These are phyloP conservation scores for Halichoeres trimaculatus DNA, from an alignment of 2,113 vertebrate genomes.

Conservation along the genomic window DNA sequence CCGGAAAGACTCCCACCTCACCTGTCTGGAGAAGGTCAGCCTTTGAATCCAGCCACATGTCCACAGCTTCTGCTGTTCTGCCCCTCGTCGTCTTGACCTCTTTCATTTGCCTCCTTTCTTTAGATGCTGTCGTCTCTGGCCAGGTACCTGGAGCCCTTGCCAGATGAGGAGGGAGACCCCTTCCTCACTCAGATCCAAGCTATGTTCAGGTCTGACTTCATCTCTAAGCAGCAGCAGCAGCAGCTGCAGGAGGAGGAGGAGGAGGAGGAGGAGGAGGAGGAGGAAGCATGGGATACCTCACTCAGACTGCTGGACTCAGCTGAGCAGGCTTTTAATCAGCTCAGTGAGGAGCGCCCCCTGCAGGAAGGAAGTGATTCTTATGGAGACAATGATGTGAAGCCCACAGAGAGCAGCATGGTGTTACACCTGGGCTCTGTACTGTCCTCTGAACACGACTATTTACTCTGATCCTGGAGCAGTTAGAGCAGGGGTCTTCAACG, in stretches of 20 bases:
- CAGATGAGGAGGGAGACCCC: constrained; percentile 86
- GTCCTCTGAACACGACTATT: constrained; percentile 72
- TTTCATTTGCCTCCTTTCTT: neutral
- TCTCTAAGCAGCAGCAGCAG: constrained; percentile 74
- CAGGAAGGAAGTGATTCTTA: constrained; percentile 20
- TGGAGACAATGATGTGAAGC: constrained; percentile 15
- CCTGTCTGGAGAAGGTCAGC: constrained; percentile 94
- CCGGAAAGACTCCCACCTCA: constrained; percentile 91
- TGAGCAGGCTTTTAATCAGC: constrained; percentile 31
- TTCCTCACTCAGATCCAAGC: constrained; percentile 91
- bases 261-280: constrained; percentile 59
- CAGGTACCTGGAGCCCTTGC: constrained; percentile 87
- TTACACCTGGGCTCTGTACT: constrained; percentile 78
- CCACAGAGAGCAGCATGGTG: constrained; percentile 24
- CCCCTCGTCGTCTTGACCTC: neutral
- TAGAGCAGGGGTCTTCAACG: no score
- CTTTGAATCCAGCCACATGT: neutral
- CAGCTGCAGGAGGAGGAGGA: constrained; percentile 22
- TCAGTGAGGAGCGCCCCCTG: neutral
- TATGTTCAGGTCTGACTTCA: constrained; percentile 88
- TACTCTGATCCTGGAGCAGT: constrained; percentile 61
- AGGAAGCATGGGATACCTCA: constrained; percentile 28
- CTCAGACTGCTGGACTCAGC: constrained; percentile 32
- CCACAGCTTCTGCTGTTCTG: neutral
- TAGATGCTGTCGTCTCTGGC: constrained; percentile 94